Base-by-base conservation (phyloP, 2,888 invertebrate species). In the Agelastica alni region DNA sequence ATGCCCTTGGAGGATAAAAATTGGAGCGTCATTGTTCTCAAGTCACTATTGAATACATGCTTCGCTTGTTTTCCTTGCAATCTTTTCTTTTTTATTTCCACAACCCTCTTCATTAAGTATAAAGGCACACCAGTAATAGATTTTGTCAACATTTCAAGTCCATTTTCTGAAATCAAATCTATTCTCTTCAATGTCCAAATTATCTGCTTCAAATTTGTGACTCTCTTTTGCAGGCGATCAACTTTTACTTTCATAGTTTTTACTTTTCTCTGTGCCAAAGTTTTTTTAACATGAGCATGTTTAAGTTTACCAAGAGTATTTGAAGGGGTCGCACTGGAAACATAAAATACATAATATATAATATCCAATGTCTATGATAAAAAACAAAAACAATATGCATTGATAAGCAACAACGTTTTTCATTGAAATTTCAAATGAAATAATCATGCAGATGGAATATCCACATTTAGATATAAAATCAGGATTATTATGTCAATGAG, bases 1-100 rank as follows among this genome's bases (percentile, higher is more conserved):
- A 56, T 22, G 51, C 56, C 26, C 52, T 56, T n/a, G 41, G n/a
- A 20, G 13, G 43, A 51, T 16, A 30, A 41, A 20, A 51, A 56
- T 9, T 56, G 56, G 1, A 56, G 20, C 20, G 51, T 45, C 51
- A 56, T 45, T 2, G 16, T 44, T 51, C 26, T 51, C 1, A 54
- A 7, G 4, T 37, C 54, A 10, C 18, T 30, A 3, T 10, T 6
- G n/a, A 43, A 54, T 16, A 26, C 20, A 2, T 30, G 1, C 36
- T 20, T 45, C 12, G 5, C 6, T 26, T 42, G 20, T 47, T 41
- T 47, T n/a, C 26, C 16, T 14, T 13, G 3, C 2, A 3, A 18
- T 36, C 10, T 44, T 43, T 20, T 36, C 30, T 43, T 43, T 26
- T 43, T 43, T 4, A 30, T 2, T 45, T 26, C 28, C 14, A 43